Evolutionary conservation across 2,888 invertebrate genomes (phyloP), one percentile per base, ranked within the genome.

Genomic region (Drosophila algonquin): DNA sequence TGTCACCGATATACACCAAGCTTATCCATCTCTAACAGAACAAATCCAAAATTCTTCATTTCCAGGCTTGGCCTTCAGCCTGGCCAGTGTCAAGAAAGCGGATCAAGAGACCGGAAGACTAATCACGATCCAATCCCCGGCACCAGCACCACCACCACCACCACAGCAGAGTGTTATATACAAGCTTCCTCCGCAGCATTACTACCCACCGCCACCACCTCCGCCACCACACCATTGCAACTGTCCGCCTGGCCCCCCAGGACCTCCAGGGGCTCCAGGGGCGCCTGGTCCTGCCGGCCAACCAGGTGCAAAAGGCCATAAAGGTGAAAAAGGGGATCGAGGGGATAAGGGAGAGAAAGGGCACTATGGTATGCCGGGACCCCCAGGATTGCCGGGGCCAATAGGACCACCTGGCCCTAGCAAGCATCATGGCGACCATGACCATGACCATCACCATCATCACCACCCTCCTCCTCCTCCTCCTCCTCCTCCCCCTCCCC

Each of bases 111-210:
- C 55, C 4, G 50, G 27, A 24, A 64, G 65, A 24, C 27, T 67
- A 27, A 27, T 67, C 27, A 18, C 63, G 4, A 53, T 65, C 1
- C 65, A 65, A 35, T 24, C 40, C 7, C 40, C 40, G 7, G 40
- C 40, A 5, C 40, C 64, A 4, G 64, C 65, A 30, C 65, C 65
- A 3, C 64, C 65, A n/a, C 65, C 55, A 10, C 50, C 65, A 7
- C 65, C 52, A 7, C 40, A 65, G 27, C 65, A 55, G 50, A 65
- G 65, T 63, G 65, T 67, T 2, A 51, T 67, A 27, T 67, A 68
- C n/a, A 65, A 68, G 16, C 7, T 65, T 16, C 68, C 68, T 8
- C 65, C 68, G 9, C 65, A 68, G 45, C 69, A 68, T 30, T 68
- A 59, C 21, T 68, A 59, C 21, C 68, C 67, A 2, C 69, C 68